Base-by-base conservation (phyloP, 1,140 invertebrate species). In the Brachionus sp. region DNA sequence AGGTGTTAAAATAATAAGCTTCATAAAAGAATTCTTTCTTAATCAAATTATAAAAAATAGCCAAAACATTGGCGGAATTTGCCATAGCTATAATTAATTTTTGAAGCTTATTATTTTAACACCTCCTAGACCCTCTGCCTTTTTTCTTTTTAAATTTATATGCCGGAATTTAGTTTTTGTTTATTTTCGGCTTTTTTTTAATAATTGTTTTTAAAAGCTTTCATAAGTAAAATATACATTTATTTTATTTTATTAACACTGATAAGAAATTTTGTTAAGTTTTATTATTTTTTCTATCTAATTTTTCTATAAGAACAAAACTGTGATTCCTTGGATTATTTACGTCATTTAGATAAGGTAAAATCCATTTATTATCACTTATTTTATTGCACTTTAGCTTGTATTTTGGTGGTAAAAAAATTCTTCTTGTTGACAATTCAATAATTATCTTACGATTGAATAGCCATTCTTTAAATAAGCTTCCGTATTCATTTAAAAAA, bases 401-500 rank as follows among this genome's bases (percentile, higher is more conserved):
- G 23, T 62, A 80, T 29, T 62, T 25, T 16, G 77, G 77, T 5
- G 77, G 77, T n/a, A 42, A 80, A 29, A 33, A 80, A 33, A 66
- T 23, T 42, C 62, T 57, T 37, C 33, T 57, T 16, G 57, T 42
- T 7, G 3, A 9, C 1, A 29, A 62, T n/a, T 80, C 50, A 3
- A 19, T 19, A 13, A 35, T 29, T 19, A 80, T n/a, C 25, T 35
- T 57, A n/a, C 29, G 12, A 13, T 80, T 80, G 37, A 66, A 62
- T 5, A 80, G 19, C 77, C 77, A 80, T 57, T 66, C 37, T 66
- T 29, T 29, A 29, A 80, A 80, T 9, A 80, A 6, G 9, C 7
- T 37, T 23, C 77, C 50, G 19, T 80, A 66, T 19, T 80, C 77
- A 39, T 80, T 37, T 44, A 80, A 62, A 66, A 80, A 80, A 7